phyloP scores from a whole-genome alignment of 2,113 vertebrate species.

The Platycercus adscitus region DNA sequence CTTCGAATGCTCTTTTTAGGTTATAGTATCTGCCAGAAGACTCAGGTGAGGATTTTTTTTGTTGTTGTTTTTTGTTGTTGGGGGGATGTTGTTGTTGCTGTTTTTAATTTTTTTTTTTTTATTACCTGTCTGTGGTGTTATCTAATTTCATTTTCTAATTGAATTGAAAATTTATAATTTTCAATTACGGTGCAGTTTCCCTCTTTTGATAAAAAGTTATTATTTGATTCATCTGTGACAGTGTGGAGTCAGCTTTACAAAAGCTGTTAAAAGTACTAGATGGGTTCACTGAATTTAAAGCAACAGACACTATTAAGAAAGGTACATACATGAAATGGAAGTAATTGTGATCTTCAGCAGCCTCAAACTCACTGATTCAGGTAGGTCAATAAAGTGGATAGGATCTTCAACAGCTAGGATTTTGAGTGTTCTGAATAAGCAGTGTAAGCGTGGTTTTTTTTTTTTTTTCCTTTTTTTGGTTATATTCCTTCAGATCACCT shows the following conservation, averaged over 20 bases:
- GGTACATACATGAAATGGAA: neutral
- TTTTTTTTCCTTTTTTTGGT: neutral
- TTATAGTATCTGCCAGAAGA: neutral
- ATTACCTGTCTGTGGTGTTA: neutral
- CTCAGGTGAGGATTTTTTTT: fast-evolving
- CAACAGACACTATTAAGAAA: neutral
- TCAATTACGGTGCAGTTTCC: neutral
- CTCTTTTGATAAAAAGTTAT: neutral
- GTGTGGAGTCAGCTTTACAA: neutral
- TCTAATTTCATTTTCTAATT: neutral
- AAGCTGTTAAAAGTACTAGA: neutral
- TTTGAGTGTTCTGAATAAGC: neutral
- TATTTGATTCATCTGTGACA: neutral
- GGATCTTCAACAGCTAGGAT: neutral
- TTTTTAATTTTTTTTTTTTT: neutral
- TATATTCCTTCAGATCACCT: neutral
- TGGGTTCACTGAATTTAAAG: neutral
- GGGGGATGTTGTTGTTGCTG: too few relatives aligned
- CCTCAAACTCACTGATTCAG: neutral
- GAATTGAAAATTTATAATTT: neutral
- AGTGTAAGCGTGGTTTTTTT: neutral
- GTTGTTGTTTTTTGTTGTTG: too few relatives aligned
- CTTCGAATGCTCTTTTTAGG: neutral
- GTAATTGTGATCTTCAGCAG: neutral
- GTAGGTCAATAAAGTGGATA: neutral